Evolutionary conservation across 2,797 vertebrate species (phyloP).

Genomic region (Thamnophis elegans): DNA sequence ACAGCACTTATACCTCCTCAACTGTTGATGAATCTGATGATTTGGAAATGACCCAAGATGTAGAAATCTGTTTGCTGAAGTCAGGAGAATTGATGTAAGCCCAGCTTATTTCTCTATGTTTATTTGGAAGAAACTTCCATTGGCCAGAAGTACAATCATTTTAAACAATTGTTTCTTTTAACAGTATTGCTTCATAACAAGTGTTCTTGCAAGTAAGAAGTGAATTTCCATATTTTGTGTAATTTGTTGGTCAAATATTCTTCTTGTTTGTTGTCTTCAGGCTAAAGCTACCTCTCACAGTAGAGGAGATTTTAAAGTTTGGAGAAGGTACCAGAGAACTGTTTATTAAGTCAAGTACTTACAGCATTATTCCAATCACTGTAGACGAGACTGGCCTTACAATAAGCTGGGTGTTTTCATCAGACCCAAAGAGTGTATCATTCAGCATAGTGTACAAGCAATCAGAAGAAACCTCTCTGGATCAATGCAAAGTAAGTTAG

Average conservation of each 20-base stretch:
- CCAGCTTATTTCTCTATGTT: background rate
- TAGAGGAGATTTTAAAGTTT: conserved; percentile 84
- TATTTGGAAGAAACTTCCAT: background rate
- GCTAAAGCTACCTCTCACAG: conserved; percentile 77
- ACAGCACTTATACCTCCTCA: conserved; percentile 69
- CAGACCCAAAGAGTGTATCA: conserved; percentile 92
- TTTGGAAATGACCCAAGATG: conserved; percentile 79
- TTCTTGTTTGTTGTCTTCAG: conserved; percentile 61
- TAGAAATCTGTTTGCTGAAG: conserved; percentile 88
- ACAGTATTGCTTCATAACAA: background rate
- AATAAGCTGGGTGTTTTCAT: conserved; percentile 93
- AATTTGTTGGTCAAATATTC: background rate
- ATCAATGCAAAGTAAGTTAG: conserved; percentile 85
- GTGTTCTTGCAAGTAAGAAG: background rate
- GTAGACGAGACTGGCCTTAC: conserved; percentile 79
- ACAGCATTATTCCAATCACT: conserved; percentile 83
- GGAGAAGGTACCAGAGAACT: conserved; percentile 85
- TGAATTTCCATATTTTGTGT: background rate
- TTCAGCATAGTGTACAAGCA: conserved; percentile 90
- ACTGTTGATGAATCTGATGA: conserved; percentile 81
- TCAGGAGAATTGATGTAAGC: conserved; percentile 90
- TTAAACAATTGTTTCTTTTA: background rate
- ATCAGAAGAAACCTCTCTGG: conserved; percentile 73
- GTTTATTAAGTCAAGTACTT: conserved; percentile 89
- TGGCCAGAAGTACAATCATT: background rate